Evolutionary conservation across 2,113 vertebrate genomes (phyloP), one percentile per base, ranked within the genome.

Genomic region (Hemiscyllium ocellatum): DNA sequence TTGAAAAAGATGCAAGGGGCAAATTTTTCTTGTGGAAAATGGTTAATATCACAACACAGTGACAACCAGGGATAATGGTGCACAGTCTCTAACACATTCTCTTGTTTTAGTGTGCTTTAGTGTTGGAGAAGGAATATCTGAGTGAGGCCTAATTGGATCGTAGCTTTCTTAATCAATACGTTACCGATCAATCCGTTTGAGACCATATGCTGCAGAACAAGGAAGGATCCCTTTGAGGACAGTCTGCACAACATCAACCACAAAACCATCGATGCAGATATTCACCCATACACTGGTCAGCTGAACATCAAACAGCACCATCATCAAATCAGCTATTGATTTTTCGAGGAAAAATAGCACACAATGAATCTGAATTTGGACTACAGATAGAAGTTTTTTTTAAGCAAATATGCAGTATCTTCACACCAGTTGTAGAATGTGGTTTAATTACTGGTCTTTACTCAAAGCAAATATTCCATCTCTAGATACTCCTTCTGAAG

Each of bases 61-160:
- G 24, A 29, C 24, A 0, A 29, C 56, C 86, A 29, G 52, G 56
- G 4, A 61, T 65, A 19, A 37, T 17, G 15, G n/a, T 66, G 56
- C 56, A 66, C 26, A 65, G 33, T 66, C n/a, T n/a, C n/a, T 17
- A 83, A 6, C 4, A 47, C 37, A 42, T 42, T 42, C 37, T 66
- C 68, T 52, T 94, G 61, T n/a, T 94, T 95, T 72, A 95, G 37
- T 72, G 42, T 76, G 69, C 47, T 50, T 61, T 17, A 17, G 52
- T 47, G 69, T 52, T 50, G 26, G 33, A 65, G 87, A 52, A n/a
- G 52, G 70, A 72, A 26, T 26, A 52, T 72, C 37, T 69, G 66
- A 94, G 65, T 94, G 91, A 42, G n/a, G 91, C n/a, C 91, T 94
- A 70, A 94, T 95, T 95, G 12, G 94, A 70, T 95, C 24, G 47